Evolutionary conservation across 1,140 invertebrate species (phyloP).

Genomic region (Heliconius congener): DNA sequence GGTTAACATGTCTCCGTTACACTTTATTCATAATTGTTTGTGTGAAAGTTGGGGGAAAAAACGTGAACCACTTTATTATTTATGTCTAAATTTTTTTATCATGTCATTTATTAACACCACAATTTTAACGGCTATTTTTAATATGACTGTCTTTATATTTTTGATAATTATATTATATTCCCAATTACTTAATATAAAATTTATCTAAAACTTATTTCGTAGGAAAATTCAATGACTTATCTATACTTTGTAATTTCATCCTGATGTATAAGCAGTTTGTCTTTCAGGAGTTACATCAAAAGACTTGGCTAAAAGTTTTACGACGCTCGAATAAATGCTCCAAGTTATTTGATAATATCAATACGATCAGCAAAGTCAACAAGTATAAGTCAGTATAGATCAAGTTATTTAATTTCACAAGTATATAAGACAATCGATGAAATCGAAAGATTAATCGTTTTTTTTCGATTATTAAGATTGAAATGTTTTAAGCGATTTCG

Average conservation of each 20-base stretch:
- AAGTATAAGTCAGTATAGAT: neutral
- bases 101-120: neutral
- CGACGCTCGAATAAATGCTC: neutral
- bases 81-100: neutral
- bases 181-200: neutral
- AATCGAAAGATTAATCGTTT: neutral
- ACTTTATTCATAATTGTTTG: conserved; percentile 12
- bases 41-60: neutral
- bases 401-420: neutral
- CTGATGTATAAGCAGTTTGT: neutral
- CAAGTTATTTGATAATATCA: neutral
- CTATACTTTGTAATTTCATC: neutral
- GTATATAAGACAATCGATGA: neutral
- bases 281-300: conserved; percentile 17
- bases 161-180: no score
- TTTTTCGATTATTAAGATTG: neutral
- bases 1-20: conserved; percentile 30
- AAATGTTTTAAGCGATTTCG: no score
- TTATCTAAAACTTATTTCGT: neutral
- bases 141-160: neutral
- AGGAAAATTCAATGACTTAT: neutral
- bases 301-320: conserved; percentile 8
- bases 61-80: neutral
- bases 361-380: neutral
- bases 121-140: neutral